Evolutionary conservation across 1,140 invertebrate genomes (phyloP), one percentile per base, ranked within the genome.

Genomic region (Drosophila funebris): DNA sequence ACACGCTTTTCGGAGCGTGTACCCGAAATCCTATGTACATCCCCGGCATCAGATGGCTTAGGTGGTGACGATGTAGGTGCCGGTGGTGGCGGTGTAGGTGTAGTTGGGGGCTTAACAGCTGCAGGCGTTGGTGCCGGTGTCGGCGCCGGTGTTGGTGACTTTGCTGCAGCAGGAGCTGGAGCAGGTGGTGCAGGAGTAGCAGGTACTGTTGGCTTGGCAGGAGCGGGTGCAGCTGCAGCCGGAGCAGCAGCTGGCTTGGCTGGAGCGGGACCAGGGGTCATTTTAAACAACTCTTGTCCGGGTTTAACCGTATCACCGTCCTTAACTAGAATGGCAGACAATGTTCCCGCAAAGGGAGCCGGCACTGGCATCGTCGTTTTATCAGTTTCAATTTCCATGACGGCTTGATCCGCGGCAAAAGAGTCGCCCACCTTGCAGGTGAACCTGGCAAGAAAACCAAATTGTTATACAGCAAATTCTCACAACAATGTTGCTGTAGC

Each of bases 361-460:
- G 96, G 97, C 13, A 99, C 96, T 24, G 97, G 96, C 67, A 99
- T 95, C 4, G 98, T 96, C 5, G 98, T 99, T 95, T 99, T 99
- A 92, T 99, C 99, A 22, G 99, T 99, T 94, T 99, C 99, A 74
- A 99, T 98, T 94, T 99, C 98, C 90, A 96, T 96, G 13, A 99
- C 95, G 0, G 99, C 95, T 85, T 99, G 98, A 94, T 99, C 99
- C 77, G 96, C 96, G 41, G 94, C 94, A 0, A 99, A 98, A 56
- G 94, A 93, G 90, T 99, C 98, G 0, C 99, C 99, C 57, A 97
- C 95, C 91, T 96, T 96, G 70, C 94, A 95, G 48, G 94, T 94
- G 92, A 94, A 94, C 90, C 94, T 93, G 60, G 9, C 7, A 14
- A 7, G 6, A 29, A 52, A 4, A 4, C 3, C 1, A 22, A 22